phyloP scores from a whole-genome alignment of 2,113 vertebrate genomes.

The Odontesthes bonariensis region DNA sequence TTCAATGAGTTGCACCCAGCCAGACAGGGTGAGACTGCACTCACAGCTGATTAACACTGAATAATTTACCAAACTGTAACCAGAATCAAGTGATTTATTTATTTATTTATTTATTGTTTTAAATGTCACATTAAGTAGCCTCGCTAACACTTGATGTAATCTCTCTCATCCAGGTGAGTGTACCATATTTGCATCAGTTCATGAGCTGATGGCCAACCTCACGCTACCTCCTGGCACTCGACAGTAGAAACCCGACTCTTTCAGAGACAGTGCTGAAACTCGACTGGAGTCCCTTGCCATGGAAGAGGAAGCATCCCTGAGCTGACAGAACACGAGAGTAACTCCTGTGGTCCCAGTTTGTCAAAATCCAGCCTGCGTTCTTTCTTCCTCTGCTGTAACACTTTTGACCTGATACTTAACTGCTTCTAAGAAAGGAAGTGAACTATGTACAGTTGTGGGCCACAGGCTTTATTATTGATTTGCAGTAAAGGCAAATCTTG shows the following conservation, averaged over 20 bases:
- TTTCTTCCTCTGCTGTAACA: constrained; percentile 73
- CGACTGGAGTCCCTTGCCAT: too few relatives aligned
- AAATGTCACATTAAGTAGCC: background rate
- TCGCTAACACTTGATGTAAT: background rate
- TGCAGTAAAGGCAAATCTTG: constrained; percentile 34
- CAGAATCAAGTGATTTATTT: background rate
- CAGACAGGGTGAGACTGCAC: constrained; percentile 84
- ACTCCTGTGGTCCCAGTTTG: constrained; percentile 49
- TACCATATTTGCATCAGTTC: constrained; percentile 98
- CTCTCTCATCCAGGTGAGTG: constrained; percentile 92
- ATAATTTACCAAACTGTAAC: background rate
- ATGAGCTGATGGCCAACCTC: constrained; percentile 98
- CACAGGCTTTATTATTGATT: constrained; percentile 54
- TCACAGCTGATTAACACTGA: background rate
- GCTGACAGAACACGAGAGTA: background rate
- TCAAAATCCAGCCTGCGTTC: constrained; percentile 76
- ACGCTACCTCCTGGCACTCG: constrained; percentile 92
- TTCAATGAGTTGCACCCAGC: constrained; percentile 98
- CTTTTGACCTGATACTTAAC: constrained; percentile 51
- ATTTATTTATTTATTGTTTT: background rate
- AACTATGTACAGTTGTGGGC: constrained; percentile 58
- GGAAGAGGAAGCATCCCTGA: background rate
- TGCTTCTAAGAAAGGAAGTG: constrained; percentile 71
- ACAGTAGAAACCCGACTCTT: constrained; percentile 75
- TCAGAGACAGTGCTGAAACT: too few relatives aligned